A percentile compares a stretch with the other conserved stretches of the same genome.
phyloP scores from a whole-genome alignment of 92 coral and sea anemone genomes.

The Umimayanthus kanabou region DNA sequence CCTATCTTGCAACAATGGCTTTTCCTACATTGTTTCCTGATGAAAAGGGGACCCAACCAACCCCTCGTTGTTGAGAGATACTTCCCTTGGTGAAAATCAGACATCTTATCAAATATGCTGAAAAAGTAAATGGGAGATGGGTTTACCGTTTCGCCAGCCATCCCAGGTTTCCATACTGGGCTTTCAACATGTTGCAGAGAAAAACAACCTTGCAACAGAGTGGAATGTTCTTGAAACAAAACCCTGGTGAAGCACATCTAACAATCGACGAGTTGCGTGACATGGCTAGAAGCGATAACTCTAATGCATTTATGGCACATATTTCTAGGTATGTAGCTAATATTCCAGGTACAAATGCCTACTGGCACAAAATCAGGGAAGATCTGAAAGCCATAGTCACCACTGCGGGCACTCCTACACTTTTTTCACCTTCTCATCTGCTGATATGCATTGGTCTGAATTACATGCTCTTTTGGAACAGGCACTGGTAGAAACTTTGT shows the following conservation, averaged over 20 bases:
- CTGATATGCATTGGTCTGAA: too few species aligned
- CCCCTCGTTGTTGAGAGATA: background rate
- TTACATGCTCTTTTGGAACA: too few species aligned
- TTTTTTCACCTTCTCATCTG: too few species aligned
- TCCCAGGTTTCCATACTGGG: slow-evolving; percentile 48
- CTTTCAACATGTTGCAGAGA: slow-evolving; percentile 52
- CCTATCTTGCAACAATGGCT: slow-evolving; percentile 28
- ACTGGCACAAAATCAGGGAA: slow-evolving; percentile 51
- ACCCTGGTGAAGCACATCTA: slow-evolving; percentile 49
- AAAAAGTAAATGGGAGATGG: slow-evolving; percentile 16
- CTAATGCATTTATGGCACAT: slow-evolving; percentile 41
- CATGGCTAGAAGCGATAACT: slow-evolving; percentile 43
- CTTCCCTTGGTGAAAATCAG: slow-evolving; percentile 9
- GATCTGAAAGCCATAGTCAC: slow-evolving; percentile 50
- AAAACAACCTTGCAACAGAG: slow-evolving; percentile 49
- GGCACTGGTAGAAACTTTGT: too few species aligned
- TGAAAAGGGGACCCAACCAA: slow-evolving; percentile 40
- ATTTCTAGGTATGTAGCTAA: slow-evolving; percentile 52
- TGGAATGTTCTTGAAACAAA: slow-evolving; percentile 46
- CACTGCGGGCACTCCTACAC: background rate
- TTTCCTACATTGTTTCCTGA: slow-evolving; percentile 40
- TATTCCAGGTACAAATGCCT: slow-evolving; percentile 48
- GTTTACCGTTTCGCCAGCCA: slow-evolving; percentile 38
- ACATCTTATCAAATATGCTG: slow-evolving; percentile 22
- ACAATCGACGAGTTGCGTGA: slow-evolving; percentile 49